These are phyloP conservation scores for Eristalis arbustorum DNA, from an alignment of 2,888 invertebrate genomes.

Conservation along the genomic window DNA sequence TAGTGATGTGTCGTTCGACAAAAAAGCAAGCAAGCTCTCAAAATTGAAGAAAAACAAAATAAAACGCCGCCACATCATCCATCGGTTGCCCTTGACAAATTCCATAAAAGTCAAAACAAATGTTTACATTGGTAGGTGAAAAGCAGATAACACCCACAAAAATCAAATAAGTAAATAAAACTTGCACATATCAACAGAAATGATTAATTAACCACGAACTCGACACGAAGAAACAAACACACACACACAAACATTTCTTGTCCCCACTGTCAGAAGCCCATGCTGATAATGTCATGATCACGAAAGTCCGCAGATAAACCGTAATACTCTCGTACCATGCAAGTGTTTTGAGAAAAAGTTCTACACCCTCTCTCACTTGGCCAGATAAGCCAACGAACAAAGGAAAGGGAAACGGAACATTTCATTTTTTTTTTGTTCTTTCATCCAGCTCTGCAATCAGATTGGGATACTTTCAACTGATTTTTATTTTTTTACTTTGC, in stretches of 20 bases:
- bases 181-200: slow-evolving; percentile 28
- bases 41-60: neutral
- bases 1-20: neutral
- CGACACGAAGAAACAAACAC: neutral
- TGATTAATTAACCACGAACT: slow-evolving; percentile 49
- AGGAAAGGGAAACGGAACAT: neutral
- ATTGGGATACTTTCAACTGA: neutral
- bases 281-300: slow-evolving; percentile 49
- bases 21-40: too few species aligned
- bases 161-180: slow-evolving; percentile 10
- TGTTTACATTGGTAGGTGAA: slow-evolving; percentile 7
- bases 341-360: slow-evolving; percentile 14
- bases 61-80: too few species aligned
- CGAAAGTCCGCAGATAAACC: slow-evolving; percentile 28
- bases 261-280: slow-evolving; percentile 18
- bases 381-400: slow-evolving; percentile 11
- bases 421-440: neutral
- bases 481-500: slow-evolving; percentile 2
- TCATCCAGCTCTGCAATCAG: slow-evolving; percentile 3
- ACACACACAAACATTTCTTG: neutral
- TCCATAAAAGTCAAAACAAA: slow-evolving; percentile 23
- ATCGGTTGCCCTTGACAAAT: neutral
- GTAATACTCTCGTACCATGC: slow-evolving; percentile 21
- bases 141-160: neutral
- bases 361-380: neutral